Percentiles rank a stretch among this genome's conserved stretches.
phyloP scores from a whole-genome alignment of 2,113 vertebrate species.

The Eptesicus fuscus region DNA sequence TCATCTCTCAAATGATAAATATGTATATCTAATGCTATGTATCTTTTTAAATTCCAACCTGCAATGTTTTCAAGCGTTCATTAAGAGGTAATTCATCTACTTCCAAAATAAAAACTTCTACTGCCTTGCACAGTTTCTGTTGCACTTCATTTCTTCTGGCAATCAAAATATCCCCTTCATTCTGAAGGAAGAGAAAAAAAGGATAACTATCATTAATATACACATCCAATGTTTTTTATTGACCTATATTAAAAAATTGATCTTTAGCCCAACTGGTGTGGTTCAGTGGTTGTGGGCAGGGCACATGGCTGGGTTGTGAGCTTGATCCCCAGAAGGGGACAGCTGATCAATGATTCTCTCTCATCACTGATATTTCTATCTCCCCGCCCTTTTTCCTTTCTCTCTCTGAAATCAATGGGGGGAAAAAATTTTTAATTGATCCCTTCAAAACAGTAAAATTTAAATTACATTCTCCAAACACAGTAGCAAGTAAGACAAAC shows the following conservation, averaged over 20 bases:
- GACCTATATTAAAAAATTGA: neutral
- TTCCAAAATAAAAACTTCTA: slow-evolving; percentile 79
- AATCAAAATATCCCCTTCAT: slow-evolving; percentile 77
- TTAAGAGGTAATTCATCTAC: slow-evolving; percentile 76
- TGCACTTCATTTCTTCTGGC: slow-evolving; percentile 77
- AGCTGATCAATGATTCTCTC: no score
- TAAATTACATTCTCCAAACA: slow-evolving; percentile 19
- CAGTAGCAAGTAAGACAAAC: neutral
- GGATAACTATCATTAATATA: neutral
- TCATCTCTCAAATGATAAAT: slow-evolving; percentile 23
- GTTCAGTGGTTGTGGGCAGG: no score
- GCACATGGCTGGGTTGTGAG: no score
- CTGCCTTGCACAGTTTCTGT: slow-evolving; percentile 70
- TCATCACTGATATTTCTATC: no score
- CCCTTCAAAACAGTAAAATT: slow-evolving; percentile 17
- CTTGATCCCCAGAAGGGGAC: no score
- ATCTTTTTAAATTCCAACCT: slow-evolving; percentile 73
- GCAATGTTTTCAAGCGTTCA: slow-evolving; percentile 74
- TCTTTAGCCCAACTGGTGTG: no score
- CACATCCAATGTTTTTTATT: neutral
- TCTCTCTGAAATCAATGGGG: no score
- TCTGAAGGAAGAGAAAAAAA: slow-evolving; percentile 63
- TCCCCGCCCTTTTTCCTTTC: no score
- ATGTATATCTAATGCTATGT: neutral
- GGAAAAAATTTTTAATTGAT: neutral